Base-by-base conservation (phyloP, 2,797 vertebrate genomes). In the Smutsia temminckii region DNA sequence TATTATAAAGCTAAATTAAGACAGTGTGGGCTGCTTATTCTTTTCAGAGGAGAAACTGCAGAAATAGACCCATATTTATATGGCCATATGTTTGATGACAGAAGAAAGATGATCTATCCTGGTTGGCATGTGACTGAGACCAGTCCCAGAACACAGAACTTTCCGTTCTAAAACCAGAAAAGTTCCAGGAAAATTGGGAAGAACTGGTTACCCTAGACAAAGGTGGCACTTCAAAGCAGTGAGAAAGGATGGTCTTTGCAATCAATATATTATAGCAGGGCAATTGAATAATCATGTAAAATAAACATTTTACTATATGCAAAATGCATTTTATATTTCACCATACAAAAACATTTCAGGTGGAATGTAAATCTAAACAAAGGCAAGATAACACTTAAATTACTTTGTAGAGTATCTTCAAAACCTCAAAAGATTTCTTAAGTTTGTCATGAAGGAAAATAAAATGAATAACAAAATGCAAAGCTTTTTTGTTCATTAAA, bases 321-420 rank as follows among this genome's bases (percentile, higher is more conserved):
- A 46, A 46, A 46, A 46, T 46, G 46, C 10, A 46, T 12, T 46
- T 46, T 46, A 46, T 46, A 12, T 61, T 34, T 92, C 40, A 29
- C 20, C 68, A 23, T 84, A 66, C 27, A 68, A 90, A 83, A 89
- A 75, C 51, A 16, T 34, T 85, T 63, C 49, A 78, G 27, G 40
- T 89, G 4, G 6, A 42, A n/a, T 79, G 9, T 89, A 74, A 91
- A 84, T 79, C 21, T 85, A 95, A 95, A 66, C 66, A 80, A 78
- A 81, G 49, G 8, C 57, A 85, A 87, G 87, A 55, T 84, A 80
- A 57, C 12, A 59, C 34, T 59, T 88, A 55, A 21, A 63, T 79
- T 37, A 77, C 40, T 59, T 74, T 21, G 7, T 42, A 55, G 20
- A 84, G 49, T 78, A 55, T 40, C 59, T 89, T 85, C 72, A 89